phyloP scores from a whole-genome alignment of 2,797 vertebrate genomes.

The Melopsittacus undulatus region DNA sequence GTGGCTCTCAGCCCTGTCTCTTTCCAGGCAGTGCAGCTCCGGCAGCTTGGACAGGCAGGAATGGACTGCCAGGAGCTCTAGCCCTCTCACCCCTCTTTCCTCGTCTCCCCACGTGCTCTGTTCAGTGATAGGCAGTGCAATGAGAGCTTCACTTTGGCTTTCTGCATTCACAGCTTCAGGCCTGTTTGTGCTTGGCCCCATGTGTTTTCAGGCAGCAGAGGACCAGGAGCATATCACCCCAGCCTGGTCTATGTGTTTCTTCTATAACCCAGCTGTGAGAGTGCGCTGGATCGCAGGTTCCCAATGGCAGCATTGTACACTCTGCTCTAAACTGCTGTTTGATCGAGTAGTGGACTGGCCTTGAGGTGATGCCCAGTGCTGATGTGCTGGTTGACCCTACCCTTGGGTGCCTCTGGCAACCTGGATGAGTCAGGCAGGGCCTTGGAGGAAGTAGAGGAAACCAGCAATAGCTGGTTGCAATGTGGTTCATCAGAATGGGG shows the following conservation, averaged over 20 bases:
- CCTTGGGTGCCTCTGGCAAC: background rate
- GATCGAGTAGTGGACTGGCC: background rate
- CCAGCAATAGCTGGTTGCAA: background rate
- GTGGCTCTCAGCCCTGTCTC: background rate
- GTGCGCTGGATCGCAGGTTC: background rate
- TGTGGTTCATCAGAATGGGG: rapidly evolving
- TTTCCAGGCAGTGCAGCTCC: background rate
- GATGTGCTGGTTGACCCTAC: background rate
- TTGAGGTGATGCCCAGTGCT: background rate
- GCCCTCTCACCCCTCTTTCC: background rate
- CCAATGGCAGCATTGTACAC: background rate
- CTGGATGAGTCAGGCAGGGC: background rate
- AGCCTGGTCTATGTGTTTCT: background rate
- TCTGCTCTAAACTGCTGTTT: background rate
- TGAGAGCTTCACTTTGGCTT: background rate
- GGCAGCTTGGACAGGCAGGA: rapidly evolving
- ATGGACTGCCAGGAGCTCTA: background rate
- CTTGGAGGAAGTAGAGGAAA: background rate
- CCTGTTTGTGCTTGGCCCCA: background rate
- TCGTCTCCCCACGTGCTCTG: background rate
- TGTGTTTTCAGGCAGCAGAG: background rate
- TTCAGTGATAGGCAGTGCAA: background rate
- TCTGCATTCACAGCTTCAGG: background rate
- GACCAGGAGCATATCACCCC: background rate
- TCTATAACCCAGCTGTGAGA: background rate